phyloP scores from a whole-genome alignment of 2,113 vertebrate genomes.

The Cacatua alba region DNA sequence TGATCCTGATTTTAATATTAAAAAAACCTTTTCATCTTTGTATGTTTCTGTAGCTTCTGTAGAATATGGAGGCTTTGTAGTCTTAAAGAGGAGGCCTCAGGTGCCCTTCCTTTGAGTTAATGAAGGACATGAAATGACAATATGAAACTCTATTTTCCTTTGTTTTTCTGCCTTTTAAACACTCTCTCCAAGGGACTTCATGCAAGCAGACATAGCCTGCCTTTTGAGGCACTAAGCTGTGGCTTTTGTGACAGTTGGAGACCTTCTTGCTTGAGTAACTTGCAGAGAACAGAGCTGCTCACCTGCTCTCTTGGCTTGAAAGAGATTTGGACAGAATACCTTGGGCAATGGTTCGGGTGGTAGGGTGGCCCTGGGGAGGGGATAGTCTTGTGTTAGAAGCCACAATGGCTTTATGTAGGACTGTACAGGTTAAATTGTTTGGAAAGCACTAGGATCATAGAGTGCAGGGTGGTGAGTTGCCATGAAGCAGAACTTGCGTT shows the following conservation, averaged over 20 bases:
- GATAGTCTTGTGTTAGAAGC: not conserved
- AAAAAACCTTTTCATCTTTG: not conserved
- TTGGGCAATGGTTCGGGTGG: not conserved
- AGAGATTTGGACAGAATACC: not conserved
- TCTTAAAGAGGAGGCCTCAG: not conserved
- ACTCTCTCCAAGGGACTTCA: not conserved
- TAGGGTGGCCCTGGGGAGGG: not conserved
- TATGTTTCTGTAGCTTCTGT: not conserved
- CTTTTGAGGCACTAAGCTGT: not conserved
- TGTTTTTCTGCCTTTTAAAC: not conserved
- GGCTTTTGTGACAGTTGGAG: not conserved
- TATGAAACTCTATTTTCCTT: not conserved
- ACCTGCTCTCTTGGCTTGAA: not conserved
- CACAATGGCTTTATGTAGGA: not conserved
- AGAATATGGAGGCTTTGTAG: not conserved
- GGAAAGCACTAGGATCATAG: not conserved
- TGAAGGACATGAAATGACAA: not conserved
- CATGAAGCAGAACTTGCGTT: not conserved
- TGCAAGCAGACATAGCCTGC: not conserved
- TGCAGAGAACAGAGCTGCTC: not conserved
- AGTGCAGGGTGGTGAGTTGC: not conserved
- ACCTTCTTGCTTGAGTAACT: not conserved
- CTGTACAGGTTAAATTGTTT: not conserved
- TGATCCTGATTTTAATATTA: not conserved
- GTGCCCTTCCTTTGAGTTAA: not conserved